These are phyloP conservation scores for Vidua chalybeata DNA, from an alignment of 2,113 vertebrate species.

Conservation along the genomic window DNA sequence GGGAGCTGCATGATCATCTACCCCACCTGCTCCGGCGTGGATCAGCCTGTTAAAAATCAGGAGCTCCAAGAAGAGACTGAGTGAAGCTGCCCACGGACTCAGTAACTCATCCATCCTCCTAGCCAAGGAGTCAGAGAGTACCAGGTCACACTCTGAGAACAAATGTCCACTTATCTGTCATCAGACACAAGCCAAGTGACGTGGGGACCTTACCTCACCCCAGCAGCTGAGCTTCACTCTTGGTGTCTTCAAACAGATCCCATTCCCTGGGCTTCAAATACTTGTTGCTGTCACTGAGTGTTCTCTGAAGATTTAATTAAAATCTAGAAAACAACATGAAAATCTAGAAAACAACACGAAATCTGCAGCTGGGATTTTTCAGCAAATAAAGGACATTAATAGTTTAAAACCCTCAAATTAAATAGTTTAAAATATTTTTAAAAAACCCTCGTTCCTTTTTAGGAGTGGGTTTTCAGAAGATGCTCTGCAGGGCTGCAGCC, in stretches of 20 bases:
- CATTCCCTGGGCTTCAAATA: neutral
- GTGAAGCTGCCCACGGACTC: neutral
- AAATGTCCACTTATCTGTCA: neutral
- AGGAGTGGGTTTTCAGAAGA: rapidly evolving
- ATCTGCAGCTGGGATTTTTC: neutral
- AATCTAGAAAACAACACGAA: neutral
- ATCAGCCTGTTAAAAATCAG: neutral
- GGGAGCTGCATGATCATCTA: rapidly evolving
- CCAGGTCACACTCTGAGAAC: neutral
- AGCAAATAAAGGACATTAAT: neutral
- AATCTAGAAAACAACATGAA: neutral
- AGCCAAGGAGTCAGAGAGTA: neutral
- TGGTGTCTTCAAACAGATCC: neutral
- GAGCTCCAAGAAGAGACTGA: neutral
- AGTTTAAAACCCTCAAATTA: neutral
- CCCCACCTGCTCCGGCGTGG: neutral
- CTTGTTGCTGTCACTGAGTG: rapidly evolving
- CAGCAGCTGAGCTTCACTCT: neutral
- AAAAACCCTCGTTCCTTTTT: neutral
- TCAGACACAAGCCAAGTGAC: neutral
- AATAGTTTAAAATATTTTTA: neutral
- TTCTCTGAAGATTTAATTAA: neutral
- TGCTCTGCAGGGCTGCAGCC: neutral
- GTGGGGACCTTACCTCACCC: neutral
- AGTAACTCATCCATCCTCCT: neutral